These are phyloP conservation scores for Coracopsis vasa DNA, from an alignment of 2,113 vertebrate genomes.

Conservation along the genomic window DNA sequence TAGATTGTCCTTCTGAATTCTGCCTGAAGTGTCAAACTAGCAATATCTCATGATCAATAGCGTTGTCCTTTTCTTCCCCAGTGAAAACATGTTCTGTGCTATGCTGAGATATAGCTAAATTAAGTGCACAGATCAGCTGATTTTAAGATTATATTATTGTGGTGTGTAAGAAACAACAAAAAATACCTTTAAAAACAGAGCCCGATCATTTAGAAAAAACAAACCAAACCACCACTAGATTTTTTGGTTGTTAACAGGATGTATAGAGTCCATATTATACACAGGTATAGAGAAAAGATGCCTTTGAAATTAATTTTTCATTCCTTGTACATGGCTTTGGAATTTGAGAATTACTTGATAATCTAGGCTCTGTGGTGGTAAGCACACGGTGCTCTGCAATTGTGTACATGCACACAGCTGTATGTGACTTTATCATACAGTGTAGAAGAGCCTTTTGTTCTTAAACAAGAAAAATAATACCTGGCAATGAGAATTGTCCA, in stretches of 20 bases:
- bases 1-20: background rate
- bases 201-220: accelerated
- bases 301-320: background rate
- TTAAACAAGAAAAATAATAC: background rate
- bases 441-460: background rate
- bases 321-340: background rate
- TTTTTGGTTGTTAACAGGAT: background rate
- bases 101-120: background rate
- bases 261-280: accelerated
- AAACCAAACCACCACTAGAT: accelerated
- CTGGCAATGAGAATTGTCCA: background rate
- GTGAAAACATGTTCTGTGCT: background rate
- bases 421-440: background rate
- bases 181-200: background rate
- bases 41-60: background rate
- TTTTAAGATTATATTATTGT: background rate
- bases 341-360: background rate
- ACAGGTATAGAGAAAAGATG: background rate
- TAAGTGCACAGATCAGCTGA: background rate
- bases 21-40: background rate
- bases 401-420: background rate
- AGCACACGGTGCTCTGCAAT: accelerated
- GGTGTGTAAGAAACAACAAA: background rate
- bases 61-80: background rate
- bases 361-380: background rate